Evolutionary conservation across 2,888 invertebrate species (phyloP).

Genomic region (Protonemura montana): DNA sequence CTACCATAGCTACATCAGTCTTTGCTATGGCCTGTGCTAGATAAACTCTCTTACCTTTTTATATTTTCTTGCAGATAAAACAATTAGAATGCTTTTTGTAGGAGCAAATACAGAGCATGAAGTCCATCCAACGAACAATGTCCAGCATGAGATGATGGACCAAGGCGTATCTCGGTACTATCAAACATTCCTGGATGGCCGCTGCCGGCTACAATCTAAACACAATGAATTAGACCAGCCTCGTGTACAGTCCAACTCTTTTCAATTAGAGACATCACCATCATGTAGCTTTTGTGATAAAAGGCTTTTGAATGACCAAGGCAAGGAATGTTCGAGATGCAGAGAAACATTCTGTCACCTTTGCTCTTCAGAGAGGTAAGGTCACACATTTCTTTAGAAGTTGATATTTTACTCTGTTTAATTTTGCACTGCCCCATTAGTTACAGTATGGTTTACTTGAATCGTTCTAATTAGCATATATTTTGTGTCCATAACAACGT

Average conservation of each 20-base stretch:
- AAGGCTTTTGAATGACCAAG: neutral
- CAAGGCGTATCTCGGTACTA: neutral
- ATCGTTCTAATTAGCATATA: too few relatives aligned
- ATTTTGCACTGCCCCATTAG: too few relatives aligned
- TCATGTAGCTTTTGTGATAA: neutral
- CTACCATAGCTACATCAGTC: too few relatives aligned
- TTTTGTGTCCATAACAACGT: too few relatives aligned
- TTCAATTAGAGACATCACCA: neutral
- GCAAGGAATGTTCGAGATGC: neutral
- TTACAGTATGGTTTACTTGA: too few relatives aligned
- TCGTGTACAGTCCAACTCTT: neutral
- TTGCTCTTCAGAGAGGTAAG: neutral
- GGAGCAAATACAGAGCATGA: neutral
- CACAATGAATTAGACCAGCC: neutral
- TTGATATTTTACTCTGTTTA: too few relatives aligned
- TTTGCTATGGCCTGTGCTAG: too few relatives aligned
- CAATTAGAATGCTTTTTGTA: neutral
- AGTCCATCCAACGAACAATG: neutral
- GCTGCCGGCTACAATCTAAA: neutral
- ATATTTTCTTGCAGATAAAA: neutral
- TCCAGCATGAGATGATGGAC: neutral
- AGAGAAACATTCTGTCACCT: neutral
- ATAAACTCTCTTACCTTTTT: too few relatives aligned
- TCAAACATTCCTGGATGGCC: neutral
- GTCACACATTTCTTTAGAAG: too few relatives aligned